These are phyloP conservation scores for Triplophysa dalaica DNA, from an alignment of 2,113 vertebrate genomes.

Conservation along the genomic window DNA sequence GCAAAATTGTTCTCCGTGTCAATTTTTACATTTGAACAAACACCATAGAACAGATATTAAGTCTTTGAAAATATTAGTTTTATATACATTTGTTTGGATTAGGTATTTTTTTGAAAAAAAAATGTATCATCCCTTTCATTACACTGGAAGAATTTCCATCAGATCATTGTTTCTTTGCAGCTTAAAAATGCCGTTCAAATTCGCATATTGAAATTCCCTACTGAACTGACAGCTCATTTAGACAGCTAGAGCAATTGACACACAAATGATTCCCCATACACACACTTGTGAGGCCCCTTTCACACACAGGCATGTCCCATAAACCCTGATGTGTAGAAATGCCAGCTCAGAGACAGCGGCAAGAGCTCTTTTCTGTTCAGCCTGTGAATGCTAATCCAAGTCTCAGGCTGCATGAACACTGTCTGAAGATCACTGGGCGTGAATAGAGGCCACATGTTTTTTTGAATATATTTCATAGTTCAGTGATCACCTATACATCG, in stretches of 20 bases:
- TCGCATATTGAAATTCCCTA: not conserved
- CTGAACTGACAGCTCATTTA: slow-evolving; percentile 24
- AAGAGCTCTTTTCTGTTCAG: slow-evolving; percentile 28
- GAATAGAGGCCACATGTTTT: slow-evolving; percentile 30
- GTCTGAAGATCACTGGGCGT: slow-evolving; percentile 43
- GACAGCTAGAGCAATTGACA: slow-evolving; percentile 24
- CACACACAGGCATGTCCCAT: slow-evolving; percentile 30
- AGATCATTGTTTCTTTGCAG: not conserved
- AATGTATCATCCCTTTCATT: not conserved
- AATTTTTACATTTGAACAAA: not conserved
- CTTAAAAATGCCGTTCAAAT: not conserved
- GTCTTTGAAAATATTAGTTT: not conserved
- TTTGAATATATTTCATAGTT: slow-evolving; percentile 6
- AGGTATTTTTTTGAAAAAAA: not conserved
- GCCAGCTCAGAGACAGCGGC: slow-evolving; percentile 28
- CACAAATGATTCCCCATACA: slow-evolving; percentile 27
- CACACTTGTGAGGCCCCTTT: slow-evolving; percentile 1
- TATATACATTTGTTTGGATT: not conserved
- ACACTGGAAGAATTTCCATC: not conserved
- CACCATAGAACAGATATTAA: not conserved
- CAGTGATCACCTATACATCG: not conserved
- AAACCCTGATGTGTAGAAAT: slow-evolving; percentile 28
- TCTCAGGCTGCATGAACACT: slow-evolving; percentile 44
- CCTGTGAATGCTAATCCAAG: slow-evolving; percentile 40
- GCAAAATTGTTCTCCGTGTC: not conserved